Percentiles rank a stretch among this genome's conserved stretches.
phyloP scores from a whole-genome alignment of 2,888 invertebrate species.

The Nymphalis c-album region DNA sequence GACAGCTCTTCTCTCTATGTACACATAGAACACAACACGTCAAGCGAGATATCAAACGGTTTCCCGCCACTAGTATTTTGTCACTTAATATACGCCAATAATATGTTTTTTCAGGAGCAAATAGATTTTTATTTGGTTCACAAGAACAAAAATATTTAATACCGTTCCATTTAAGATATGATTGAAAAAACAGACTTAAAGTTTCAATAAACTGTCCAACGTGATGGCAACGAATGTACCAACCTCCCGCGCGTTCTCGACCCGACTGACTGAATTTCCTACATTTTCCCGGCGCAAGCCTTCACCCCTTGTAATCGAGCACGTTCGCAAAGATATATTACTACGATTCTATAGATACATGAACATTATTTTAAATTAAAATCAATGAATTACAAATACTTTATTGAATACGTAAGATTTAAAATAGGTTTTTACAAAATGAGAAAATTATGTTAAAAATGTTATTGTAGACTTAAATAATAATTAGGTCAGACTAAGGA shows the following conservation, averaged over 20 bases:
- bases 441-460: too few species aligned
- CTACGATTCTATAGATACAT: conserved; percentile 48
- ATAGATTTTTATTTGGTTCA: conserved; percentile 24
- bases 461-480: too few species aligned
- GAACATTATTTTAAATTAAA: not conserved
- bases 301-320: conserved; percentile 80
- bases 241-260: conserved; percentile 66
- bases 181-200: conserved; percentile 68
- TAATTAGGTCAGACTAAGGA: too few species aligned
- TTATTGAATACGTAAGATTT: too few species aligned
- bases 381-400: too few species aligned
- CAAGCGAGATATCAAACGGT: conserved; percentile 79
- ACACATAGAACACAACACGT: conserved; percentile 80
- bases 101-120: conserved; percentile 14
- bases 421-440: too few species aligned
- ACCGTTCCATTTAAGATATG: conserved; percentile 54
- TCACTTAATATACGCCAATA: conserved; percentile 52
- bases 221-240: conserved; percentile 55
- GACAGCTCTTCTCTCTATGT: conserved; percentile 76
- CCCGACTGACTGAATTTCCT: conserved; percentile 77
- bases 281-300: conserved; percentile 80
- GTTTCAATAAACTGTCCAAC: conserved; percentile 63
- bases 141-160: conserved; percentile 41
- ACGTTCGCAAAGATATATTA: conserved; percentile 68
- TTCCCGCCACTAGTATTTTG: conserved; percentile 80